A percentile compares a stretch with the other conserved stretches of the same genome.
Evolutionary conservation across 2,888 invertebrate genomes (phyloP).

Genomic region (Crossocerus cetratus): DNA sequence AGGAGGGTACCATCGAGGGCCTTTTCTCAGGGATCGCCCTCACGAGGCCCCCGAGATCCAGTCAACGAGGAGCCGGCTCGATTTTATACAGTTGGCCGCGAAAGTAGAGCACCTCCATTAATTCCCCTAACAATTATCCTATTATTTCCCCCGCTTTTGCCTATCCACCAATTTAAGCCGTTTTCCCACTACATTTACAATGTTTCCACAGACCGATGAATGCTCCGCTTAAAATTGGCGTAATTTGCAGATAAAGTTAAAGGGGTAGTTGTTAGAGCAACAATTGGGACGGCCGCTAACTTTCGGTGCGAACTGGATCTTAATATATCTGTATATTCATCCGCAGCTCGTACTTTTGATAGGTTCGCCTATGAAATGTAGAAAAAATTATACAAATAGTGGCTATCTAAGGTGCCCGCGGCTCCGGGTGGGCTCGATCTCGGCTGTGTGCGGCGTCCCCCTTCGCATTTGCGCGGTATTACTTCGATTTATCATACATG

Average conservation of each 20-base stretch:
- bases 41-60: constrained; percentile 56
- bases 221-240: too few species aligned
- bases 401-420: constrained; percentile 50
- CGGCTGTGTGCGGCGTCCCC: constrained; percentile 46
- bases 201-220: too few species aligned
- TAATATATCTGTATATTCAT: too few species aligned
- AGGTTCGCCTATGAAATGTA: constrained; percentile 66
- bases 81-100: constrained; percentile 14
- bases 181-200: too few species aligned
- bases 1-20: constrained; percentile 59
- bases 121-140: too few species aligned
- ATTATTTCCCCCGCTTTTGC: too few species aligned
- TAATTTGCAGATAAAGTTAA: too few species aligned
- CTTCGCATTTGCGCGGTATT: constrained; percentile 68
- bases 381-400: constrained; percentile 72
- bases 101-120: too few species aligned
- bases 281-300: too few species aligned
- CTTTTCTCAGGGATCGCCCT: constrained; percentile 55
- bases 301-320: too few species aligned
- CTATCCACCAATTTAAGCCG: too few species aligned
- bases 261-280: too few species aligned
- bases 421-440: constrained; percentile 58
- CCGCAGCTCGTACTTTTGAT: constrained; percentile 25
- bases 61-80: constrained; percentile 7
- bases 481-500: constrained; percentile 41